Evolutionary conservation across 2,888 invertebrate genomes (phyloP).

Genomic region (Pasiphila rectangulata): DNA sequence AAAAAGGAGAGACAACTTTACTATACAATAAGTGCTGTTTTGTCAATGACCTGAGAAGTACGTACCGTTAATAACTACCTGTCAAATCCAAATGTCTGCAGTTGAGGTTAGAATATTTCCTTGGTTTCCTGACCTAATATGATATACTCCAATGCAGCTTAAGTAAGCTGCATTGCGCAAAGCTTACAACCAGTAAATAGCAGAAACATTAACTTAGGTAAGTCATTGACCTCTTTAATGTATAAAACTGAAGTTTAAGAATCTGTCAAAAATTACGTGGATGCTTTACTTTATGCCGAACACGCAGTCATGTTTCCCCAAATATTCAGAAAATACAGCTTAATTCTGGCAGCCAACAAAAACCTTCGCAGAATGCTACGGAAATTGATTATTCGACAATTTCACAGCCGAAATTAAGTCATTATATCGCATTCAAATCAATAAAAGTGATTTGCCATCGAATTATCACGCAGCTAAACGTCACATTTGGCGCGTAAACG

Average conservation of each 20-base stretch:
- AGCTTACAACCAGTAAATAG: slow-evolving; percentile 30
- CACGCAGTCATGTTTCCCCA: not conserved
- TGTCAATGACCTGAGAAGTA: not conserved
- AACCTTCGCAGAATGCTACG: slow-evolving; percentile 24
- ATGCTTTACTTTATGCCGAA: not conserved
- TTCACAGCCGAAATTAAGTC: slow-evolving; percentile 54
- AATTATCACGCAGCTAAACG: slow-evolving; percentile 61
- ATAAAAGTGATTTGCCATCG: slow-evolving; percentile 53
- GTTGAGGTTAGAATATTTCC: slow-evolving; percentile 13
- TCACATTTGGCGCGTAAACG: slow-evolving; percentile 76
- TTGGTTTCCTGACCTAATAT: slow-evolving; percentile 17
- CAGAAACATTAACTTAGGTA: slow-evolving; percentile 26
- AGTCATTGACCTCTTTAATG: slow-evolving; percentile 18
- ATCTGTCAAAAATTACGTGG: slow-evolving; percentile 6
- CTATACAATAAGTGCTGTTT: too few species aligned
- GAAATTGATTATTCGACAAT: slow-evolving; percentile 42
- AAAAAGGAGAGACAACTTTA: too few species aligned
- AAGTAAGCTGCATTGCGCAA: slow-evolving; percentile 56
- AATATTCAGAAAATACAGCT: not conserved
- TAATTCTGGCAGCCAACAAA: not conserved
- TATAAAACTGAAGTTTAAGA: slow-evolving; percentile 1
- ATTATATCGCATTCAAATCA: slow-evolving; percentile 50
- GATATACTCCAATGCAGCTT: slow-evolving; percentile 19
- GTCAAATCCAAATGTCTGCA: slow-evolving; percentile 13
- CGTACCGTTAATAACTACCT: slow-evolving; percentile 15